Percentiles rank a stretch among this genome's conserved stretches.
Evolutionary conservation across 2,113 vertebrate genomes (phyloP).

Genomic region (Entelurus aequoreus): DNA sequence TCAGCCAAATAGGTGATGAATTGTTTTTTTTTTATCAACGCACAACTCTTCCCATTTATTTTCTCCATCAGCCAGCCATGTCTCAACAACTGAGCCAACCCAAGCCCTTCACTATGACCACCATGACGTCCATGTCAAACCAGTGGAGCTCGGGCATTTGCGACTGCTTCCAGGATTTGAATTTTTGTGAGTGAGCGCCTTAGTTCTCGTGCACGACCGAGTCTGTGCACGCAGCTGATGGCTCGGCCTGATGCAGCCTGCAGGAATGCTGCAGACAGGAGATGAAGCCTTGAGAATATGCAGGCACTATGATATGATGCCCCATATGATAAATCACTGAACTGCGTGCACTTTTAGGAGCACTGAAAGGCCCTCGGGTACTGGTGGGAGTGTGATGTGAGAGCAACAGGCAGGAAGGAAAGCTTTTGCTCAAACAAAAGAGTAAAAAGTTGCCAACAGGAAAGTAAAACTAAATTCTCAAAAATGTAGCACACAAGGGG

Average conservation of each 20-base stretch:
- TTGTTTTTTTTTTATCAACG: neutral
- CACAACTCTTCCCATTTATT: neutral
- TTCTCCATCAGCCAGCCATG: slow-evolving; percentile 22
- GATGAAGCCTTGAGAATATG: neutral
- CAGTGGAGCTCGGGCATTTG: slow-evolving; percentile 65
- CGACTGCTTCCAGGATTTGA: slow-evolving; percentile 51
- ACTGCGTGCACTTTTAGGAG: too few relatives aligned
- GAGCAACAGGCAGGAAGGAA: too few relatives aligned
- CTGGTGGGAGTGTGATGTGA: too few relatives aligned
- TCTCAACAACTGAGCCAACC: slow-evolving; percentile 28
- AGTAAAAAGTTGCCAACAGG: too few relatives aligned
- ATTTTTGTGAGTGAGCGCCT: slow-evolving; percentile 45
- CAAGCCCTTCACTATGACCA: slow-evolving; percentile 13
- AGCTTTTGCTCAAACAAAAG: too few relatives aligned
- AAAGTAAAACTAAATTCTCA: too few relatives aligned
- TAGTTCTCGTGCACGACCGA: neutral
- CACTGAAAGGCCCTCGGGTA: too few relatives aligned
- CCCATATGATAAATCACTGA: neutral
- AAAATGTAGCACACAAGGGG: too few relatives aligned
- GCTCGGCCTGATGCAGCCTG: neutral
- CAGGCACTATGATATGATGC: neutral
- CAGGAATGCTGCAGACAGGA: slow-evolving; percentile 4
- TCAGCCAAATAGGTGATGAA: too few relatives aligned
- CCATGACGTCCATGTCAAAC: slow-evolving; percentile 1
- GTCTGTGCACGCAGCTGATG: neutral